These are phyloP conservation scores for Candidula unifasciata DNA, from an alignment of 2,888 invertebrate species.

Conservation along the genomic window DNA sequence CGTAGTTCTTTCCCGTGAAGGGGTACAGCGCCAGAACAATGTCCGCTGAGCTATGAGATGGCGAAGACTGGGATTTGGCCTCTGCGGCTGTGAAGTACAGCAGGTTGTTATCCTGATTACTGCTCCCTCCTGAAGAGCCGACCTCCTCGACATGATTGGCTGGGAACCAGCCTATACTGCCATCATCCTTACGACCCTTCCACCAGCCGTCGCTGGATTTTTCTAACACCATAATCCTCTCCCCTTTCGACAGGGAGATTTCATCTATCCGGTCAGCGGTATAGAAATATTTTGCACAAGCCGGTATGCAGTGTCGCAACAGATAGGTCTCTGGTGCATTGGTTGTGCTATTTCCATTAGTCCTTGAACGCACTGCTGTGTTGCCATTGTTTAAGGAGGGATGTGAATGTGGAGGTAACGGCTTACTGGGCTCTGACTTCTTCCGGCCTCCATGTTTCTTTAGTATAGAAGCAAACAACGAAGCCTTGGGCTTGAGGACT, in stretches of 20 bases:
- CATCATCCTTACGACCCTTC: constrained; percentile 84
- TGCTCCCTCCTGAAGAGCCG: constrained; percentile 39
- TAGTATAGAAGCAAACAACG: constrained; percentile 74
- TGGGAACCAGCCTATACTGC: constrained; percentile 93
- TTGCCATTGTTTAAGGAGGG: constrained; percentile 55
- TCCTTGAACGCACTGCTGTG: constrained; percentile 42
- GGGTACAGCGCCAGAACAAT: constrained; percentile 94
- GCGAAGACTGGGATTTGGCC: constrained; percentile 53
- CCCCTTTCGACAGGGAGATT: constrained; percentile 94
- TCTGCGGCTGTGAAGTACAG: constrained; percentile 70
- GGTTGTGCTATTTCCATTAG: constrained; percentile 41
- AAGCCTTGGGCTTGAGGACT: constrained; percentile 83
- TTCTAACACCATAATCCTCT: constrained; percentile 93
- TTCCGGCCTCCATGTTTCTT: constrained; percentile 74
- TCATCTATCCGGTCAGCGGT: constrained; percentile 96
- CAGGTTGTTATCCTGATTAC: constrained; percentile 26
- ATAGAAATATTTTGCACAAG: constrained; percentile 90
- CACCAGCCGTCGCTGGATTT: constrained; percentile 99
- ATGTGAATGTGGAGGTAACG: constrained; percentile 48
- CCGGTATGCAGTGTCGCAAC: constrained; percentile 61
- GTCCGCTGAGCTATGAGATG: constrained; percentile 79
- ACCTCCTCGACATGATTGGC: constrained; percentile 90
- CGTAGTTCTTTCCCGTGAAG: constrained; percentile 86
- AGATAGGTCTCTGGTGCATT: constrained; percentile 46
- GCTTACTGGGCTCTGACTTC: constrained; percentile 24